Evolutionary conservation across 1,140 invertebrate genomes (phyloP).

Genomic region (Conus betulinus): DNA sequence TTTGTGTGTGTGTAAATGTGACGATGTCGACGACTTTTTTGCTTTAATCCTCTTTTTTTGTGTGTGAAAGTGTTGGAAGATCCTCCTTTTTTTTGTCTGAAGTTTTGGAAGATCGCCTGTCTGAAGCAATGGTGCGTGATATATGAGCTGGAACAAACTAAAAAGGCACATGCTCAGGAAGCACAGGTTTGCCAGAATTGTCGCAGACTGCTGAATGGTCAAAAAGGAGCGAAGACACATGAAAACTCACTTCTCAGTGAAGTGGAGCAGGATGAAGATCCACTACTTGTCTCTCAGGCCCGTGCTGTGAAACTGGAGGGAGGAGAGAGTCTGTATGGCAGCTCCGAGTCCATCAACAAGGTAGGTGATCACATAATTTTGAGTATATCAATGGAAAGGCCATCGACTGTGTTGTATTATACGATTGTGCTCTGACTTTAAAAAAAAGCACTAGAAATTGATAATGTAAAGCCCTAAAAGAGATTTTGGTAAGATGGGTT

Average conservation of each 20-base stretch:
- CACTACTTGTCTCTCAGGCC: conserved; percentile 58
- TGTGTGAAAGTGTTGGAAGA: too few species aligned
- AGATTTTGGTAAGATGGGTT: too few species aligned
- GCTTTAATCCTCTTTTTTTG: too few species aligned
- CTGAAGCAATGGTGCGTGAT: conserved; percentile 83
- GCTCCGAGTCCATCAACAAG: conserved; percentile 52
- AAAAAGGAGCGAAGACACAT: neutral
- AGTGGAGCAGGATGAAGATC: conserved; percentile 64
- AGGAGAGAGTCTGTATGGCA: conserved; percentile 76
- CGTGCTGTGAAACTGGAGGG: conserved; percentile 72
- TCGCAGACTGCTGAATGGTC: conserved; percentile 48
- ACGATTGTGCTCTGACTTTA: too few species aligned
- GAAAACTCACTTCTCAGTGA: conserved; percentile 34
- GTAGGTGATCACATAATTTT: neutral
- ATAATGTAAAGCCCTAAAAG: too few species aligned
- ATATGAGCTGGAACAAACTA: conserved; percentile 90
- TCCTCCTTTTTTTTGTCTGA: neutral
- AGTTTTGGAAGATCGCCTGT: conserved; percentile 77
- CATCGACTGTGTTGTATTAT: too few species aligned
- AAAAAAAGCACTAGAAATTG: too few species aligned
- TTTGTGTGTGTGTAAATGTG: too few species aligned
- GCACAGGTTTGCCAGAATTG: conserved; percentile 47
- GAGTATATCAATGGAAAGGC: too few species aligned
- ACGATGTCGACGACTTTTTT: too few species aligned
- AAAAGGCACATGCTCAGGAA: conserved; percentile 71